Conservation (phyloP, 2,888 invertebrate species). For the Leptinotarsa rubiginosa region DNA sequence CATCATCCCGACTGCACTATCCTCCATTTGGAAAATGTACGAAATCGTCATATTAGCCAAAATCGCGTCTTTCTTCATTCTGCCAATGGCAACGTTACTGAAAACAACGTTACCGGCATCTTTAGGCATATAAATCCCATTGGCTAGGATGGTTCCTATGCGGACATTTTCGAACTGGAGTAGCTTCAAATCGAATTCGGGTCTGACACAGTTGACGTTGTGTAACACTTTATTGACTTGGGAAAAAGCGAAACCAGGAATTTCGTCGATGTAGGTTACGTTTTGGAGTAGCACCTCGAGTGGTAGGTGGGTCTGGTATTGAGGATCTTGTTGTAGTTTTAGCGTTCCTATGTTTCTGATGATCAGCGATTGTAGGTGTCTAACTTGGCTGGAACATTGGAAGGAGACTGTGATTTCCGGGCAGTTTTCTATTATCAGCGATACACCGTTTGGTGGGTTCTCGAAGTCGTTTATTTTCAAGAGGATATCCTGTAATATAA, state of each 20-base stretch:
- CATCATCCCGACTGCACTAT: slow-evolving; percentile 65
- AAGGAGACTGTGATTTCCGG: slow-evolving; percentile 67
- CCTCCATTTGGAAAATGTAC: slow-evolving; percentile 63
- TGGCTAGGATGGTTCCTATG: slow-evolving; percentile 66
- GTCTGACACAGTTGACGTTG: slow-evolving; percentile 56
- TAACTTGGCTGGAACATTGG: slow-evolving; percentile 67
- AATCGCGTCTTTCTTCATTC: slow-evolving; percentile 66
- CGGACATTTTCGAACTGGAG: slow-evolving; percentile 67
- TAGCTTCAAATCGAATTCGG: slow-evolving; percentile 59
- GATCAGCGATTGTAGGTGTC: slow-evolving; percentile 51
- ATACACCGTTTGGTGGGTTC: slow-evolving; percentile 66
- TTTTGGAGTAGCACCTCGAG: slow-evolving; percentile 67
- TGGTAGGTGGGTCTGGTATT: slow-evolving; percentile 51
- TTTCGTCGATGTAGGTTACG: slow-evolving; percentile 65
- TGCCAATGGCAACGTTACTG: slow-evolving; percentile 67
- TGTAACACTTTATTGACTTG: slow-evolving; percentile 51
- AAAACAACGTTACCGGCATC: slow-evolving; percentile 67
- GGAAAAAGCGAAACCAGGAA: slow-evolving; percentile 68
- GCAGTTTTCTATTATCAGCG: slow-evolving; percentile 68
- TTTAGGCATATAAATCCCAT: slow-evolving; percentile 67
- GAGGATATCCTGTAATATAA: slow-evolving; percentile 67
- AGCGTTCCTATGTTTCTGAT: slow-evolving; percentile 66
- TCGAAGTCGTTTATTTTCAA: slow-evolving; percentile 68
- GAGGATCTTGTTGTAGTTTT: slow-evolving; percentile 54
- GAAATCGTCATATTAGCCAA: slow-evolving; percentile 64